Base-by-base conservation (phyloP, 1,140 invertebrate genomes). In the Eufriesea mexicana region DNA sequence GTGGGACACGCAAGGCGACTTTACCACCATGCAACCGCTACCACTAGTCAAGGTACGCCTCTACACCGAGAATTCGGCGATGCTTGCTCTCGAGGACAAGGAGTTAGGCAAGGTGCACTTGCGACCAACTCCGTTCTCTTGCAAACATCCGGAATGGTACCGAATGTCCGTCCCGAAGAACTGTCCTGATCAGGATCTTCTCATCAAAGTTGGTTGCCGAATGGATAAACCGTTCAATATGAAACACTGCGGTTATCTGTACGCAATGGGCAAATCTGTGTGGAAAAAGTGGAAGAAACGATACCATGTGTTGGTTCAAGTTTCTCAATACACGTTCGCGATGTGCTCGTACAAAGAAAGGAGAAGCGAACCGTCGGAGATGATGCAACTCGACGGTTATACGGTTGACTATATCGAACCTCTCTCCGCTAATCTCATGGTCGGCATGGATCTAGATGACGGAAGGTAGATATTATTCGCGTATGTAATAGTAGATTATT, bases 241-340 rank as follows among this genome's bases (percentile, higher is more conserved):
- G 97, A 99, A 99, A 93, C 99, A 99, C 93, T 96, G 92, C 91
- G 98, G 98, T 20, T 97, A 99, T 93, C 95, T 99, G 42, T 99
- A 98, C 94, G 98, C 98, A 12, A 95, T 98, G 89, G 99, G 99
- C 45, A 99, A 99, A 95, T 98, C 97, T 80, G 98, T 99, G 1
- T 99, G 99, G 99, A 99, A 99, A 92, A 99, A 99, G 93, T 99
- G 99, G 99, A 99, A 99, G 94, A 98, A 98, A 91, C 96, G 99
- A 82, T 99, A 99, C 94, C 99, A 98, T 96, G 98, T 99, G 81
- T 95, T 99, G 74, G 99, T 99, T 61, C 99, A 99, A 96, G 98
- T 99, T 25, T 99, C 99, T 61, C 99, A 99, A 95, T 99, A 99
- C 94, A 99, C 99, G 54, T 99, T 99, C 96, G 99, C 99, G 47